Evolutionary conservation across 2,888 invertebrate species (phyloP).

Genomic region (Reticulitermes lucifugus): DNA sequence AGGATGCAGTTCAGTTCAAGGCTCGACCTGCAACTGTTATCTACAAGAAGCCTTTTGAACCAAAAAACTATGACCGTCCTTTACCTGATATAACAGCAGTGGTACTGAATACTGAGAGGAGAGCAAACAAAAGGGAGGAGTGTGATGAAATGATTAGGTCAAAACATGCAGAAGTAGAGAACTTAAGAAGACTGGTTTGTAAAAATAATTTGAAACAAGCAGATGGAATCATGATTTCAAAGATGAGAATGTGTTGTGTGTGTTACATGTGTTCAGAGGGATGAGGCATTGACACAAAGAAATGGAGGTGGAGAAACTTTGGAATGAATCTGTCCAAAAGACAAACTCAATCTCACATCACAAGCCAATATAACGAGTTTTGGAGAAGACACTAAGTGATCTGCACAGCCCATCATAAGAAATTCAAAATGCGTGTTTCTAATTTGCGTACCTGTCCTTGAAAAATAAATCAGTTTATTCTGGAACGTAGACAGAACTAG

Average conservation of each 20-base stretch:
- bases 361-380: conserved; percentile 67
- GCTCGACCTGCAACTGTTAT: conserved; percentile 73
- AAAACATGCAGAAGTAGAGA: conserved; percentile 69
- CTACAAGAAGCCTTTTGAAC: conserved; percentile 74
- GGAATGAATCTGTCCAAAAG: conserved; percentile 72
- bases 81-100: conserved; percentile 63
- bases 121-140: conserved; percentile 72
- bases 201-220: conserved; percentile 7
- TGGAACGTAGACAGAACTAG: no score
- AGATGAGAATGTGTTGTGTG: conserved; percentile 10
- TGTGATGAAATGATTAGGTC: conserved; percentile 68
- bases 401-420: conserved; percentile 71
- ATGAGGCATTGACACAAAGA: conserved; percentile 62
- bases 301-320: conserved; percentile 67
- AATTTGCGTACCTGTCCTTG: no score
- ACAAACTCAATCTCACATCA: conserved; percentile 72
- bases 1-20: conserved; percentile 65
- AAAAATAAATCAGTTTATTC: no score
- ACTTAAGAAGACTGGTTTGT: conserved; percentile 61
- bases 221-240: no score
- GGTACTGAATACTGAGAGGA: conserved; percentile 72
- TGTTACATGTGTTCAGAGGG: conserved; percentile 61
- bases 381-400: conserved; percentile 69
- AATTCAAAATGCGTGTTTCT: no score
- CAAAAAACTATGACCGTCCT: conserved; percentile 66